phyloP scores from a whole-genome alignment of 2,113 vertebrate genomes.

The Poecile atricapillus region DNA sequence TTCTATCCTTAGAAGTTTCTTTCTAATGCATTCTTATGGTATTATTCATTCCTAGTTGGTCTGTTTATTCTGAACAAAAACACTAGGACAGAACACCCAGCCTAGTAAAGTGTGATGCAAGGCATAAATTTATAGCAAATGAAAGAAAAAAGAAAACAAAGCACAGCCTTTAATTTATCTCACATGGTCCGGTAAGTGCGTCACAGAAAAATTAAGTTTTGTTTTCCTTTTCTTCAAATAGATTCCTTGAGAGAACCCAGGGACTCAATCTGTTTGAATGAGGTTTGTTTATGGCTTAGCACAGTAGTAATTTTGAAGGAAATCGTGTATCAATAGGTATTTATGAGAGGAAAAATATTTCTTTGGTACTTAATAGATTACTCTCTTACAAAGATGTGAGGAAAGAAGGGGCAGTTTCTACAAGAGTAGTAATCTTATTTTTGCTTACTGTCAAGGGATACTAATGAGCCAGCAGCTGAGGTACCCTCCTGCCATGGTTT shows the following conservation, averaged over 20 bases:
- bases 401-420: background rate
- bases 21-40: background rate
- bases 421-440: background rate
- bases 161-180: background rate
- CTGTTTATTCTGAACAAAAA: background rate
- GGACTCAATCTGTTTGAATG: background rate
- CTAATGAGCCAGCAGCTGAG: background rate
- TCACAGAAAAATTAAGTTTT: background rate
- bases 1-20: background rate
- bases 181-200: rapidly evolving
- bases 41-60: background rate
- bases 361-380: background rate
- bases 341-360: background rate
- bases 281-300: background rate
- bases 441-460: background rate
- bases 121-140: background rate
- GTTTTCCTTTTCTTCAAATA: background rate
- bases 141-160: background rate
- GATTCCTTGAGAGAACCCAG: background rate
- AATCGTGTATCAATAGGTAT: background rate
- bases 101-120: background rate
- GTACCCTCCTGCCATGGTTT: rapidly evolving
- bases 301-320: background rate
- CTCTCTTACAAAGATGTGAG: background rate
- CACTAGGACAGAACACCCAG: background rate